Base-by-base conservation (phyloP, 1,140 invertebrate species). In the Oscheius sp. region DNA sequence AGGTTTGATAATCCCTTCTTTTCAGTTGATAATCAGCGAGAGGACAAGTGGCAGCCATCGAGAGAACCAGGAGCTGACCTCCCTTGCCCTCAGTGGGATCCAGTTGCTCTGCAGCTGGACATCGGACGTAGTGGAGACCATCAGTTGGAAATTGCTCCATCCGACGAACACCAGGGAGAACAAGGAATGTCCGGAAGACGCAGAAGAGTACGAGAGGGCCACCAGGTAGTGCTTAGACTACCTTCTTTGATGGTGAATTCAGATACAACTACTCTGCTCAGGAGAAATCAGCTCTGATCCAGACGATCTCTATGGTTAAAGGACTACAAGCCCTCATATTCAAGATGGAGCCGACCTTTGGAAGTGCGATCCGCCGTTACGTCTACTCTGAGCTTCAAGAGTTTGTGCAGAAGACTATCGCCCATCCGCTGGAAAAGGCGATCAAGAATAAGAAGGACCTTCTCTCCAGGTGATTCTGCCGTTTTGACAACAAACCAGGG, bases 141-240 rank as follows among this genome's bases (percentile, higher is more conserved):
- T 88, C 71, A 80, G 81, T 67, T 99, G 95, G 95, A 99, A 99
- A 87, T 87, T 99, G 35, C 87, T 98, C 72, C 94, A 99, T 87
- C 95, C 95, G 4, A 97, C 95, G 1, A 95, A 98, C 87, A 93
- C 95, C 84, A 93, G 95, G 85, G 91, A 92, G 85, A 99, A 97
- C 85, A 91, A 93, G 76, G 90, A 93, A 79, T 99, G 96, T 84
- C 95, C 95, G 23, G 94, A 97, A 84, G 76, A 49, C 28, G 95
- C 95, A n/a, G 96, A 99, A 87, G 95, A 98, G 87, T 99, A 99
- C 86, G 97, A 99, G 88, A 88, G 95, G 86, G 94, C 95, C 0
- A 99, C 95, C 0, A 89, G 59, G 36, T 68, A 20, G 29, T 10
- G 7, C 7, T 63, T 63, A 34, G 10, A 4, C n/a, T 42, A 65